A percentile compares a stretch with the other conserved stretches of the same genome.
phyloP scores from a whole-genome alignment of 2,888 invertebrate species.

The Drosophila subquinaria region DNA sequence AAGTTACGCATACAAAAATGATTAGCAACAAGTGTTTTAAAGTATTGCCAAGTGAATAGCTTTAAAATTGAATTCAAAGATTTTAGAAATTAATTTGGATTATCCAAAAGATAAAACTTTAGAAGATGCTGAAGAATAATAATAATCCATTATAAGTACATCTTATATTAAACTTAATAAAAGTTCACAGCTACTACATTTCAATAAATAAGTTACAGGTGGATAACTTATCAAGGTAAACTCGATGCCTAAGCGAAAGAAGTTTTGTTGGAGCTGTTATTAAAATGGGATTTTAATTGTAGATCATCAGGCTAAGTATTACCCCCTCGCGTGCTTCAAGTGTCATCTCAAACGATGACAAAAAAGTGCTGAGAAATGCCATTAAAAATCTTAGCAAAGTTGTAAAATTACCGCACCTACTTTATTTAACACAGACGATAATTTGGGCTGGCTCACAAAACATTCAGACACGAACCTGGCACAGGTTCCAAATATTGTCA shows the following conservation, averaged over 20 bases:
- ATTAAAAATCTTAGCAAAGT: conserved; percentile 38
- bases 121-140: too few species aligned
- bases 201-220: too few species aligned
- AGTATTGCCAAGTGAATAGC: background rate
- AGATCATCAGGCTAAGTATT: background rate
- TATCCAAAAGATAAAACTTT: too few species aligned
- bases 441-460: conserved; percentile 58
- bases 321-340: conserved; percentile 16
- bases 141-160: too few species aligned
- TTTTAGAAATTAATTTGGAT: background rate
- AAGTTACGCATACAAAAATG: too few species aligned
- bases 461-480: conserved; percentile 33
- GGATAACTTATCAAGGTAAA: background rate
- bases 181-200: too few species aligned
- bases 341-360: conserved; percentile 13
- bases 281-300: background rate
- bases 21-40: background rate
- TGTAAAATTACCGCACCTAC: conserved; percentile 50
- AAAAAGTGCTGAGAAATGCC: conserved; percentile 1
- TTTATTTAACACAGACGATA: conserved; percentile 38
- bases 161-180: too few species aligned
- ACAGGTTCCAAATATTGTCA: conserved; percentile 20
- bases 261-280: background rate
- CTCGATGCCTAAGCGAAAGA: background rate
- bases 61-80: background rate